Evolutionary conservation across 2,888 invertebrate genomes (phyloP).

Genomic region (Tridacna gigas): DNA sequence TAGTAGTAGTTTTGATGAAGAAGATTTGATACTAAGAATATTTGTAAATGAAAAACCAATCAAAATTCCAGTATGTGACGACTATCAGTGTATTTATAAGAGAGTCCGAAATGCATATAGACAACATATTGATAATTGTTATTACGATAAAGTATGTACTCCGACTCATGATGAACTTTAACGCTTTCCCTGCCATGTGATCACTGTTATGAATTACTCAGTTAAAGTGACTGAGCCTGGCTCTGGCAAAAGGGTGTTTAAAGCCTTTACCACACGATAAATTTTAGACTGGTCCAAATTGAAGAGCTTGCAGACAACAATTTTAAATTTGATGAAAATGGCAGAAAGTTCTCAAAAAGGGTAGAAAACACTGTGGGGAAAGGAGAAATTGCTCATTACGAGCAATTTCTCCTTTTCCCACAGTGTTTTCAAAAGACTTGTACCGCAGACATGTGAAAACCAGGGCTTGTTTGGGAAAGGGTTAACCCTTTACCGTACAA

Average conservation of each 20-base stretch:
- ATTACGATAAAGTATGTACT: slow-evolving; percentile 74
- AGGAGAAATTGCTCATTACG: not conserved
- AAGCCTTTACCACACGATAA: too few species aligned
- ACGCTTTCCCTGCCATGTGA: not conserved
- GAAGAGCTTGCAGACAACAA: too few species aligned
- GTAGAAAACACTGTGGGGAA: not conserved
- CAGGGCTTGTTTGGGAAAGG: too few species aligned
- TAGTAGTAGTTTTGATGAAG: slow-evolving; percentile 44
- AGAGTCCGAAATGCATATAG: slow-evolving; percentile 69
- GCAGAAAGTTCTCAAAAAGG: too few species aligned
- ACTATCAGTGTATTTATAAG: slow-evolving; percentile 72
- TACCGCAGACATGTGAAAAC: too few species aligned
- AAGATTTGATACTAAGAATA: slow-evolving; percentile 74
- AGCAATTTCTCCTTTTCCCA: slow-evolving; percentile 6
- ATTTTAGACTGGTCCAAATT: too few species aligned
- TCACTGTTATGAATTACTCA: too few species aligned
- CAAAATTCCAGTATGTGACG: slow-evolving; percentile 77
- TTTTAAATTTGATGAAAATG: too few species aligned
- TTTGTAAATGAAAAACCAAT: slow-evolving; percentile 80
- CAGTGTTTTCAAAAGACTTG: not conserved
- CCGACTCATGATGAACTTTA: slow-evolving; percentile 60
- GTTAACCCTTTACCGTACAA: too few species aligned
- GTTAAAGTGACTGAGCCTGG: too few species aligned
- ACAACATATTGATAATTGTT: slow-evolving; percentile 72
- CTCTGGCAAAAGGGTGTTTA: too few species aligned